phyloP scores from a whole-genome alignment of 1,140 invertebrate genomes.

The Bombyx mandarina region DNA sequence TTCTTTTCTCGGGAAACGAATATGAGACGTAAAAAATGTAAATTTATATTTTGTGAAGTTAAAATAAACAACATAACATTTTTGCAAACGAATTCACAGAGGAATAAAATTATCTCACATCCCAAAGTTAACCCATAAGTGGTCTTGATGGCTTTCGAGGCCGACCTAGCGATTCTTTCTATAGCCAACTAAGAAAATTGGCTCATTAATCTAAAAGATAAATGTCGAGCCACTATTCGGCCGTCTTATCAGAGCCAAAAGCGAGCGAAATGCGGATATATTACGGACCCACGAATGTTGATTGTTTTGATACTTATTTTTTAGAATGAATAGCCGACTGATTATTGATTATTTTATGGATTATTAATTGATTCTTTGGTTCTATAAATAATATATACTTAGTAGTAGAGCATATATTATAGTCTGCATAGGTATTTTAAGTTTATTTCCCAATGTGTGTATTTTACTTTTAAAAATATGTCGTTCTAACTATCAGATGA shows the following conservation, averaged over 20 bases:
- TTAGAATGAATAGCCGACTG: too few relatives aligned
- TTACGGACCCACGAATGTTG: slow-evolving; percentile 20
- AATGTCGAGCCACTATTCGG: slow-evolving; percentile 64
- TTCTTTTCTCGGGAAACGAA: slow-evolving; percentile 14
- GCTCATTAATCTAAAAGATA: slow-evolving; percentile 70
- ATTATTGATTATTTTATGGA: slow-evolving; percentile 17
- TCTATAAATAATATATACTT: too few relatives aligned
- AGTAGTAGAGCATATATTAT: too few relatives aligned
- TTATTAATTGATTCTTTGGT: too few relatives aligned
- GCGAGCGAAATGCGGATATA: slow-evolving; percentile 45
- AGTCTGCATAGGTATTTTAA: too few relatives aligned
- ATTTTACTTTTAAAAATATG: too few relatives aligned
- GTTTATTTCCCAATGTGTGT: too few relatives aligned
- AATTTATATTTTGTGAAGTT: too few relatives aligned
- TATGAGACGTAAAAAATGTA: background rate
- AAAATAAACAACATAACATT: background rate
- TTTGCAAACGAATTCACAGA: background rate
- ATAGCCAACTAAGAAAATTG: slow-evolving; percentile 70
- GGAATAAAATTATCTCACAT: slow-evolving; percentile 17
- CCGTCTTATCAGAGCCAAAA: slow-evolving; percentile 57
- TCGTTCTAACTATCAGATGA: too few relatives aligned
- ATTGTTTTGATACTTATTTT: too few relatives aligned
- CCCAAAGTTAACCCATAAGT: slow-evolving; percentile 33
- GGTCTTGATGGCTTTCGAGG: slow-evolving; percentile 31
- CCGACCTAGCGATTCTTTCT: slow-evolving; percentile 63